Evolutionary conservation across 2,888 invertebrate genomes (phyloP).

Genomic region (Hemistola chrysoprasaria): DNA sequence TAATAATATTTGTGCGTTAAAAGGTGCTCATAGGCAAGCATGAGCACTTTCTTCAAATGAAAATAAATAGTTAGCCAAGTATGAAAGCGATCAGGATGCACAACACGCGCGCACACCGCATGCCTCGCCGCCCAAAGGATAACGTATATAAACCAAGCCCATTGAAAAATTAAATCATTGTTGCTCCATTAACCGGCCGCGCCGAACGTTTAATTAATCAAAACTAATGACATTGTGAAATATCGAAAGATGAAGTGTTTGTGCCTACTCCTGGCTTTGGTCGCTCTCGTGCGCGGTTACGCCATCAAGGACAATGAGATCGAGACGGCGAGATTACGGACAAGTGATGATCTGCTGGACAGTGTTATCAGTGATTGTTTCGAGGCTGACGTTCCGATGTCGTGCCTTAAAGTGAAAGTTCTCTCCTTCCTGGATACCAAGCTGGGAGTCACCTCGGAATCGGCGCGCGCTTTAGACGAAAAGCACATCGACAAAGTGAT

Average conservation of each 20-base stretch:
- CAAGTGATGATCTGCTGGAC: constrained; percentile 86
- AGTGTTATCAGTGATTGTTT: constrained; percentile 89
- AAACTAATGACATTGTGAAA: constrained; percentile 72
- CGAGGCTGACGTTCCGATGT: constrained; percentile 84
- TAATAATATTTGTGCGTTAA: constrained; percentile 36
- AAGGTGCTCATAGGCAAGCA: constrained; percentile 69
- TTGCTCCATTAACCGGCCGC: constrained; percentile 75
- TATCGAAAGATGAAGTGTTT: constrained; percentile 73
- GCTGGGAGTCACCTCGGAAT: constrained; percentile 83
- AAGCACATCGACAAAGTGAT: constrained; percentile 88
- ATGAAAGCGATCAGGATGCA: constrained; percentile 63
- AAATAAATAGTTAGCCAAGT: constrained; percentile 74
- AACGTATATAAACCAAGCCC: constrained; percentile 86
- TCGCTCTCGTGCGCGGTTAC: constrained; percentile 71
- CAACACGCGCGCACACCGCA: constrained; percentile 59
- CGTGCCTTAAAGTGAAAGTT: constrained; percentile 89
- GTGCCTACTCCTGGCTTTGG: constrained; percentile 76
- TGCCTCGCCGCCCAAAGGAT: constrained; percentile 80
- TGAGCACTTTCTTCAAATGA: constrained; percentile 77
- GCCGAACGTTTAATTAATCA: constrained; percentile 72
- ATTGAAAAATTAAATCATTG: constrained; percentile 82
- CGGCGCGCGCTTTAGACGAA: constrained; percentile 82
- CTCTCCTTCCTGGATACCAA: constrained; percentile 88
- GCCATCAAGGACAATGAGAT: constrained; percentile 82
- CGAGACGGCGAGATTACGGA: constrained; percentile 79